A percentile compares a stretch with the other conserved stretches of the same genome.
These are phyloP conservation scores for Ctenoplectra terminalis DNA, from an alignment of 1,140 invertebrate species.

Conservation along the genomic window DNA sequence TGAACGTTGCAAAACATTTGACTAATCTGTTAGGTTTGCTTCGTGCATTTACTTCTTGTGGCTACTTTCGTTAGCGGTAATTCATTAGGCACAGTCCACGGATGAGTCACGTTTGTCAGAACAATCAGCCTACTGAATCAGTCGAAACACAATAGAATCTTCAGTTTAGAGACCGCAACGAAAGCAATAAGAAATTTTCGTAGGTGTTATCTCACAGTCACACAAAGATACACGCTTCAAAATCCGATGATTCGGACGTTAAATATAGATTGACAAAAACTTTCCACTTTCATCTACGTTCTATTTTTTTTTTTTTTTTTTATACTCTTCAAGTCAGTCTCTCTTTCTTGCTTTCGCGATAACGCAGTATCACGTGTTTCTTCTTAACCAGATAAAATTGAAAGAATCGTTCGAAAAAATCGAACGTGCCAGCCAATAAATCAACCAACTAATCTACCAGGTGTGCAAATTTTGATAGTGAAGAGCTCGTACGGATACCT, in stretches of 20 bases:
- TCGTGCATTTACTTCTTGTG: too few relatives aligned
- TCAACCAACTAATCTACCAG: not conserved
- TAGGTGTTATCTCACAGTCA: not conserved
- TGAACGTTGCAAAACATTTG: not conserved
- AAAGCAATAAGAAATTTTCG: not conserved
- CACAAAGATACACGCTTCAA: not conserved
- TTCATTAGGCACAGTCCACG: not conserved
- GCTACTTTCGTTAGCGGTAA: not conserved
- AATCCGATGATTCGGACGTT: constrained; percentile 6
- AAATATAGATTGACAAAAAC: constrained; percentile 2
- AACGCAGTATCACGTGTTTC: not conserved
- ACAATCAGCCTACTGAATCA: not conserved
- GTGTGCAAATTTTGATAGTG: not conserved
- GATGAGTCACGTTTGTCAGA: not conserved
- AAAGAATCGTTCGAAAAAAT: not conserved
- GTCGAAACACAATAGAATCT: not conserved
- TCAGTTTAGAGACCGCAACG: not conserved
- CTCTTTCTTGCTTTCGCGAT: not conserved
- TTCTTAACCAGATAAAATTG: not conserved
- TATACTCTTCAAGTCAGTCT: too few relatives aligned
- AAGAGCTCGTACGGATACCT: constrained; percentile 82
- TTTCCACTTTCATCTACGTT: not conserved
- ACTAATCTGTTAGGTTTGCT: not conserved
- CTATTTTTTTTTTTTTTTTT: too few relatives aligned
- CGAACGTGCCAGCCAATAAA: too few relatives aligned